These are phyloP conservation scores for Plagiodera versicolora DNA, from an alignment of 2,888 invertebrate genomes.

Conservation along the genomic window DNA sequence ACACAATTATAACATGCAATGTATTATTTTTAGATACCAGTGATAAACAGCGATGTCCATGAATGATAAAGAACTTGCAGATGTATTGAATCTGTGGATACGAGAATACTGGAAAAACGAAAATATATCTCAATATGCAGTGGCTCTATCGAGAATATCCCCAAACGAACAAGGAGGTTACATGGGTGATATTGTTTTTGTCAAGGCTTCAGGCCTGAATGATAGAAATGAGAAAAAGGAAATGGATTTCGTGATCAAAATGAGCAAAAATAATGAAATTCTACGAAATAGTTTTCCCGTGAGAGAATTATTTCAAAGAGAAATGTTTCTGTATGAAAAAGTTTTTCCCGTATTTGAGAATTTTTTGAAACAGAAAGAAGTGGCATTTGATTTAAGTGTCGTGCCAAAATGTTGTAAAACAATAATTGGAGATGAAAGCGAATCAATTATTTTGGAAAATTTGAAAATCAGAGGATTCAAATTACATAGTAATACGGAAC, in stretches of 20 bases:
- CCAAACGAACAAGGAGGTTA: constrained; percentile 38
- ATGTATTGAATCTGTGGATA: constrained; percentile 1
- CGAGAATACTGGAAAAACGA: neutral
- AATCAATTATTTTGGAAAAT: constrained; percentile 38
- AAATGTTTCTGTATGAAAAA: constrained; percentile 32
- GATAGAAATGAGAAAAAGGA: constrained; percentile 24
- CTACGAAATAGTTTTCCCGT: constrained; percentile 19
- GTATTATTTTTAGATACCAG: too few species aligned
- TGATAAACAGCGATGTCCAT: neutral
- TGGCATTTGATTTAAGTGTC: constrained; percentile 20
- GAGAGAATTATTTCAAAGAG: constrained; percentile 30
- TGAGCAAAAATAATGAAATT: constrained; percentile 6
- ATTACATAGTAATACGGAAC: constrained; percentile 32
- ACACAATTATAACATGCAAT: too few species aligned
- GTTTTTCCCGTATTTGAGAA: constrained; percentile 29
- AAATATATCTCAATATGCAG: neutral
- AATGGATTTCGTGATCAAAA: constrained; percentile 19
- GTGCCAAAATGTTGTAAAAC: constrained; percentile 28
- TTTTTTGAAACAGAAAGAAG: constrained; percentile 28
- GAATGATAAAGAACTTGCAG: neutral
- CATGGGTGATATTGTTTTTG: constrained; percentile 34
- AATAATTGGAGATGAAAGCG: constrained; percentile 10
- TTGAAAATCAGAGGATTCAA: constrained; percentile 34
- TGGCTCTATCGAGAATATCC: constrained; percentile 16
- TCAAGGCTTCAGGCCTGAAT: constrained; percentile 27